A percentile compares a stretch with the other conserved stretches of the same genome.
phyloP scores from a whole-genome alignment of 1,140 invertebrate genomes.

The Phortica variegata region DNA sequence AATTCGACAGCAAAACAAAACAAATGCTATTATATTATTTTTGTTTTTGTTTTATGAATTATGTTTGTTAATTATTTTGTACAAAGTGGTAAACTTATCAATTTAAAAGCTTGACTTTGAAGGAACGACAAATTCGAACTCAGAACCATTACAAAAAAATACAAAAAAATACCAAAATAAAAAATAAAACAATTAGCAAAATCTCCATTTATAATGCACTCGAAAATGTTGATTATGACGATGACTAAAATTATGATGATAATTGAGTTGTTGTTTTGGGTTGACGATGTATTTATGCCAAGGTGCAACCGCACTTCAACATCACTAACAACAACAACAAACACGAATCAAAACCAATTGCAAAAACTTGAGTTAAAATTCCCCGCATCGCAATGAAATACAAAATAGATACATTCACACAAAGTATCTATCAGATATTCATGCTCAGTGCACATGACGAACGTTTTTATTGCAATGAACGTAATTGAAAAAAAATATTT shows the following conservation, averaged over 20 bases:
- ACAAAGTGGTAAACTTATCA: too few relatives aligned
- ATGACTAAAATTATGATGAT: too few relatives aligned
- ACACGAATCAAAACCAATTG: conserved; percentile 2
- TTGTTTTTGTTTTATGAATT: neutral
- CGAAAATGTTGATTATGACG: conserved; percentile 30
- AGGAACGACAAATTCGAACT: neutral
- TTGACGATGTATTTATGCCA: conserved; percentile 36
- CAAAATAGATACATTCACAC: conserved; percentile 1
- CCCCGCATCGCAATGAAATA: neutral
- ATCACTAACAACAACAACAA: conserved; percentile 28
- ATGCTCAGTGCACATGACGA: conserved; percentile 15
- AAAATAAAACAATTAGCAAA: neutral
- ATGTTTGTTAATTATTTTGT: too few relatives aligned
- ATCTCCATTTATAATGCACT: conserved; percentile 22
- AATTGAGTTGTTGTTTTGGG: conserved; percentile 27
- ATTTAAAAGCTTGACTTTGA: neutral
- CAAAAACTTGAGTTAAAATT: too few relatives aligned
- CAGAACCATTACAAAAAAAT: neutral
- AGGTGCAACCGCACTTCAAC: conserved; percentile 28
- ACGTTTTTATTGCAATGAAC: neutral
- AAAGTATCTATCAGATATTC: conserved; percentile 11
- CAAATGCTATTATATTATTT: neutral
- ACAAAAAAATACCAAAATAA: neutral
- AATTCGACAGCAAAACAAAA: too few relatives aligned
- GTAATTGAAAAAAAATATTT: conserved; percentile 1